Evolutionary conservation across 2,888 invertebrate species (phyloP).

Genomic region (Cheilosia scutellata): DNA sequence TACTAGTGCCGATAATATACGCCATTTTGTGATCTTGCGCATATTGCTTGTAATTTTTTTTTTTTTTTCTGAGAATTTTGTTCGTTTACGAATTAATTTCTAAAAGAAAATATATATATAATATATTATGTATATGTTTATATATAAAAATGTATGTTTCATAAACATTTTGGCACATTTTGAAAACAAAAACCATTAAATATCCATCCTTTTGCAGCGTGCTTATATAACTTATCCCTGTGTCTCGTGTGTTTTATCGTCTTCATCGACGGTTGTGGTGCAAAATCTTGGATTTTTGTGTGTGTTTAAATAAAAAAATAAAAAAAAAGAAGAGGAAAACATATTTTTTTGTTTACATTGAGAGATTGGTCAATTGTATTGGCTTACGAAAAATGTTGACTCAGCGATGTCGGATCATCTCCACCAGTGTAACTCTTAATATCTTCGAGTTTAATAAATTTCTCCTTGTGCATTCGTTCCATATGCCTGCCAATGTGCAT

Average conservation of each 20-base stretch:
- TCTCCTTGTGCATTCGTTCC: slow-evolving; percentile 92
- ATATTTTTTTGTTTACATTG: slow-evolving; percentile 32
- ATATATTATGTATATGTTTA: slow-evolving; percentile 36
- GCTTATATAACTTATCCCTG: slow-evolving; percentile 66
- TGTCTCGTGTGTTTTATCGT: slow-evolving; percentile 71
- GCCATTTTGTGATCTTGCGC: slow-evolving; percentile 12
- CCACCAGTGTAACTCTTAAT: slow-evolving; percentile 81
- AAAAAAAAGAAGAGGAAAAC: slow-evolving; percentile 25
- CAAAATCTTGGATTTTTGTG: slow-evolving; percentile 69
- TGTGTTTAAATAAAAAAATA: slow-evolving; percentile 12
- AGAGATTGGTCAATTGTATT: slow-evolving; percentile 30
- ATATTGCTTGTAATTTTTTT: slow-evolving; percentile 41
- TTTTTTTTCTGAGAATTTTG: slow-evolving; percentile 61
- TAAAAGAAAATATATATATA: slow-evolving; percentile 21
- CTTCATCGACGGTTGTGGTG: slow-evolving; percentile 64
- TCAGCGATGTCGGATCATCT: slow-evolving; percentile 79
- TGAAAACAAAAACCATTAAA: slow-evolving; percentile 47
- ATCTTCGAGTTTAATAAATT: slow-evolving; percentile 84
- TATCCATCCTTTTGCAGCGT: slow-evolving; percentile 45
- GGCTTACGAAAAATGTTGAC: slow-evolving; percentile 82
- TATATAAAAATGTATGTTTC: slow-evolving; percentile 48
- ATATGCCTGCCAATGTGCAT: slow-evolving; percentile 93
- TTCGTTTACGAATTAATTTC: slow-evolving; percentile 34
- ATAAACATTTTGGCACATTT: slow-evolving; percentile 70
- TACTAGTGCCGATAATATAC: slow-evolving; percentile 64